Evolutionary conservation across 2,888 invertebrate genomes (phyloP).

Genomic region (Linnaemya vulpina): DNA sequence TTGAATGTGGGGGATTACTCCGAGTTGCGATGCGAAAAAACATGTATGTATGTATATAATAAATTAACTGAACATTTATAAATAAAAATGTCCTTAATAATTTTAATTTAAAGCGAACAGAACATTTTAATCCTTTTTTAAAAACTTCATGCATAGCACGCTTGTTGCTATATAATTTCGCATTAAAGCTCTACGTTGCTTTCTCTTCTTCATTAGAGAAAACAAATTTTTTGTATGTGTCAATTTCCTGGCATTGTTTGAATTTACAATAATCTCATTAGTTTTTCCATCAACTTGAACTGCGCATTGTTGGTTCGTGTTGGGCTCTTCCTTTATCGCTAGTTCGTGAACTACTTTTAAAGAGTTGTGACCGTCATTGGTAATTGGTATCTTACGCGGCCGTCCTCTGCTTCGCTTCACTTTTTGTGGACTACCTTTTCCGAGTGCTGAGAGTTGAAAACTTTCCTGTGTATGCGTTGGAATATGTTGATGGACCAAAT

Average conservation of each 20-base stretch:
- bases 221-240: neutral
- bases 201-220: conserved; percentile 22
- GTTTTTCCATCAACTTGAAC: neutral
- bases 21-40: too few species aligned
- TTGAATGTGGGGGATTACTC: too few species aligned
- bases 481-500: neutral
- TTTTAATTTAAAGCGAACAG: neutral
- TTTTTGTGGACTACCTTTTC: neutral
- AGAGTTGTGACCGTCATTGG: neutral
- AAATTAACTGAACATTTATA: too few species aligned
- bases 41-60: too few species aligned
- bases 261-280: neutral
- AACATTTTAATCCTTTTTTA: conserved; percentile 15
- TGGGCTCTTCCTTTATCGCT: neutral
- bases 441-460: neutral
- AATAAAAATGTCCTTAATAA: neutral
- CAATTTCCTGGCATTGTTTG: neutral
- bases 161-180: conserved; percentile 61
- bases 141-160: conserved; percentile 47
- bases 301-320: neutral
- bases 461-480: neutral
- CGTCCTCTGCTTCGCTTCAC: conserved; percentile 11
- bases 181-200: conserved; percentile 43
- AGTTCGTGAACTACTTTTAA: neutral
- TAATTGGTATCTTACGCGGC: conserved; percentile 9